Base-by-base conservation (phyloP, 2,888 invertebrate species). In the Eilema sororculum region DNA sequence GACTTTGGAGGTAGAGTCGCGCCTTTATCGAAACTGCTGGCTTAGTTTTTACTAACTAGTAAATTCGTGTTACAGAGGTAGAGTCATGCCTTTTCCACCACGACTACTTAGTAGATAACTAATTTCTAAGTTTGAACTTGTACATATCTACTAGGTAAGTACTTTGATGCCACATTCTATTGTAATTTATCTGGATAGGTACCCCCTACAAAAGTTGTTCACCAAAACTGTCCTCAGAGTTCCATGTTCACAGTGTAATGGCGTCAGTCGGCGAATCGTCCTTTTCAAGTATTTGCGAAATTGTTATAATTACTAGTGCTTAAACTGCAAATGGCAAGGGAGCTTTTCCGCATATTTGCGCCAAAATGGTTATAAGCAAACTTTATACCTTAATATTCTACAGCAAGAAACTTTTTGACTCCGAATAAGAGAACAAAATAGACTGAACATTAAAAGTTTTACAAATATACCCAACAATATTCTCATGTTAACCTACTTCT, bases 261-360 rank as follows among this genome's bases (percentile, higher is more conserved):
- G 71, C 30, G 65, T 62, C 75, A 75, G 69, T 78, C 61, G 65
- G 75, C 58, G 74, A 72, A 79, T 75, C 69, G 78, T 75, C 82
- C 82, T 75, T 72, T 76, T 72, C 75, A 82, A 82, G 77, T 74
- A 81, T 82, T 82, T 78, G 78, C 66, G 73, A 78, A 82, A 81
- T 80, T 79, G 82, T 81, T 81, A 79, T 80, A 82, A 81, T 80
- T 81, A 78, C 71, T 74, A 75, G 72, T 79, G 78, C 59, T 78
- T 73, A 73, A 74, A 81, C 77, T 82, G 77, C 72, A 71, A 80
- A 81, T 71, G 72, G 72, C 71, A 60, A 57, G 75, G 72, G 74
- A 80, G 61, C 66, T 68, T 69, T 74, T 70, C 68, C 69, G 74
- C 66, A 73, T 78, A 78, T 79, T 80, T 70, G 56, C 71, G 66